These are phyloP conservation scores for Trematomus bernacchii DNA, from an alignment of 2,797 vertebrate species.

Conservation along the genomic window DNA sequence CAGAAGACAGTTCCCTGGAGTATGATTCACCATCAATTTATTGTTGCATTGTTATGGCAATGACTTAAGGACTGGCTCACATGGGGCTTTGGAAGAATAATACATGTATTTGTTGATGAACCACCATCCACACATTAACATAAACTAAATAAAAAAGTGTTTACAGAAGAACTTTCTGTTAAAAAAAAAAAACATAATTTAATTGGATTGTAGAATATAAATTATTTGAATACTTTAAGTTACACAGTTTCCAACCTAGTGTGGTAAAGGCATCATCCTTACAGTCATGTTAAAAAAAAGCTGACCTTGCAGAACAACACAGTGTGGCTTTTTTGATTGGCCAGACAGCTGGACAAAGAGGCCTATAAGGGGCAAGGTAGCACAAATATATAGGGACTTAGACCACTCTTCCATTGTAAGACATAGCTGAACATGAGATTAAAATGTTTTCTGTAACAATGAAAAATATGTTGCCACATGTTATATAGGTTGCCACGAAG, in stretches of 20 bases:
- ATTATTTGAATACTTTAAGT: neutral
- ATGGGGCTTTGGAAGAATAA: constrained; percentile 7
- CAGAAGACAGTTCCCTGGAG: constrained; percentile 30
- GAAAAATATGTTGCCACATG: too few species aligned
- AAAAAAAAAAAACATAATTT: neutral
- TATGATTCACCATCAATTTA: constrained; percentile 2
- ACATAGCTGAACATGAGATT: too few species aligned
- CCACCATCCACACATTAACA: neutral
- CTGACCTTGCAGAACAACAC: neutral
- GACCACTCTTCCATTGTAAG: too few species aligned
- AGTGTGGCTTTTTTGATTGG: neutral
- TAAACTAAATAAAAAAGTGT: neutral
- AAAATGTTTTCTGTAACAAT: too few species aligned
- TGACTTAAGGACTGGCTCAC: neutral
- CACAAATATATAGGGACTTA: too few species aligned
- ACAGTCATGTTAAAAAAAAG: neutral
- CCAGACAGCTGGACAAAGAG: constrained; percentile 1
- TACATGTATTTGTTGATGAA: neutral
- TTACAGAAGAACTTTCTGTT: neutral
- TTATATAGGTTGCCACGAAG: too few species aligned
- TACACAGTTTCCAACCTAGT: too few species aligned
- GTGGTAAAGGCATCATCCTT: neutral
- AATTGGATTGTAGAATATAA: neutral
- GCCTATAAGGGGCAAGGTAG: neutral
- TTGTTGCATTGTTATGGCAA: constrained; percentile 25